phyloP scores from a whole-genome alignment of 2,113 vertebrate species.

The Mormyrus lacerda region DNA sequence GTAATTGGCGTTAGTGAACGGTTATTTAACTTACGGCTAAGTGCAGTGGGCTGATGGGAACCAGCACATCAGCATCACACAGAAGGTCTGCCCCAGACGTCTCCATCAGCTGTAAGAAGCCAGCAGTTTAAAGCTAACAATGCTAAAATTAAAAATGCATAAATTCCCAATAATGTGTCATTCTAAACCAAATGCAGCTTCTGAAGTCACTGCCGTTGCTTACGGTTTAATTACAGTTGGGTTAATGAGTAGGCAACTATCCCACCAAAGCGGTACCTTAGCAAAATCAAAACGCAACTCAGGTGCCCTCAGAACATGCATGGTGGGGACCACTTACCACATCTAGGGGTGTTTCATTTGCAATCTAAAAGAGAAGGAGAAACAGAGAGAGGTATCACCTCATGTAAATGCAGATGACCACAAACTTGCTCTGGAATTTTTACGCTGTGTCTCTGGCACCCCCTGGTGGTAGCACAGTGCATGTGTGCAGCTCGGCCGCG shows the following conservation, averaged over 20 bases:
- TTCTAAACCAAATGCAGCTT: background rate
- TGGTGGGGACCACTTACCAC: constrained; percentile 69
- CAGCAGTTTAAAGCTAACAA: background rate
- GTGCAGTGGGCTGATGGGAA: constrained; percentile 89
- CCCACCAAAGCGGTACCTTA: background rate
- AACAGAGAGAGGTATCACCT: background rate
- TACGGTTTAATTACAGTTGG: background rate
- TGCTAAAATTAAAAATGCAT: background rate
- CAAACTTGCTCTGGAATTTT: background rate
- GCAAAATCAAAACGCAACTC: background rate
- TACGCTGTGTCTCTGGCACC: background rate
- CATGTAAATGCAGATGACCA: background rate
- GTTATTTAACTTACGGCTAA: constrained; percentile 79
- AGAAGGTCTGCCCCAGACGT: constrained; percentile 89
- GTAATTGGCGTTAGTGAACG: background rate
- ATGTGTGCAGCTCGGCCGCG: background rate
- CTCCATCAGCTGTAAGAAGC: constrained; percentile 80
- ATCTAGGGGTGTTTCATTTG: constrained; percentile 93
- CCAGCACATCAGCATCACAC: constrained; percentile 80
- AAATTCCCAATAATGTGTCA: background rate
- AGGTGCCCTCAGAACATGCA: background rate
- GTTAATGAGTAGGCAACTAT: background rate
- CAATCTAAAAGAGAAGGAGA: constrained; percentile 70
- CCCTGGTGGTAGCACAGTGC: background rate
- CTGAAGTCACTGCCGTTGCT: background rate